Percentiles rank a stretch among this genome's conserved stretches.
phyloP scores from a whole-genome alignment of 1,140 invertebrate genomes.

The Psilanteris sp. region DNA sequence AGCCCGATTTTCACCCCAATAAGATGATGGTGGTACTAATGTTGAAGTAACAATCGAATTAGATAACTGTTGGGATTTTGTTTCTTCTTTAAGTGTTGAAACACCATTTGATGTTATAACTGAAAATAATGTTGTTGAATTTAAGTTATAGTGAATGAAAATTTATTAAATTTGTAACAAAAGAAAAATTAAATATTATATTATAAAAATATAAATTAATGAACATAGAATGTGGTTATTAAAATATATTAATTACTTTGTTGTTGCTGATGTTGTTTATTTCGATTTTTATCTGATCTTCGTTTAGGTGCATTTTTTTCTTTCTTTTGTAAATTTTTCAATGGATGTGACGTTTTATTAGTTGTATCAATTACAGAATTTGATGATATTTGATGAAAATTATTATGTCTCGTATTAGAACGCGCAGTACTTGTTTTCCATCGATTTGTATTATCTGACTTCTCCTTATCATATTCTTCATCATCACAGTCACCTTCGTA shows the following conservation, averaged over 20 bases:
- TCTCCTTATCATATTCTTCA: conserved; percentile 77
- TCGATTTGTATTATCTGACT: conserved; percentile 71
- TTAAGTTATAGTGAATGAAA: too few species aligned
- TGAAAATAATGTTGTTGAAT: too few species aligned
- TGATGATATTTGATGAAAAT: conserved; percentile 64
- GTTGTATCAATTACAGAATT: conserved; percentile 65
- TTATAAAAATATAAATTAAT: conserved; percentile 12
- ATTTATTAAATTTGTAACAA: too few species aligned
- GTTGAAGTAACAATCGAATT: conserved; percentile 46
- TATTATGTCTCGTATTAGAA: conserved; percentile 66
- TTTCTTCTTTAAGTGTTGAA: conserved; percentile 65
- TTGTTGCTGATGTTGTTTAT: conserved; percentile 65
- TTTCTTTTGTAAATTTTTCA: conserved; percentile 72
- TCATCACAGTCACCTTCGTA: conserved; percentile 79
- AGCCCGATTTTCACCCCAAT: conserved; percentile 81
- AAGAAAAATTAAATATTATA: too few species aligned
- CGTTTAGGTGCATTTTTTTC: conserved; percentile 76
- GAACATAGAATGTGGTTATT: too few species aligned
- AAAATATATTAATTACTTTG: conserved; percentile 35
- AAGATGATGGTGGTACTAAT: conserved; percentile 70
- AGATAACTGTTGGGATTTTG: conserved; percentile 37
- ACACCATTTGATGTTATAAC: conserved; percentile 56
- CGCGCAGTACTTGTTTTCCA: conserved; percentile 75
- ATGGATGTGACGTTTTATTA: conserved; percentile 68
- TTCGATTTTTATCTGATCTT: conserved; percentile 70